Percentiles rank a stretch among this genome's conserved stretches.
phyloP scores from a whole-genome alignment of 2,888 invertebrate genomes.

The Noctua pronuba region DNA sequence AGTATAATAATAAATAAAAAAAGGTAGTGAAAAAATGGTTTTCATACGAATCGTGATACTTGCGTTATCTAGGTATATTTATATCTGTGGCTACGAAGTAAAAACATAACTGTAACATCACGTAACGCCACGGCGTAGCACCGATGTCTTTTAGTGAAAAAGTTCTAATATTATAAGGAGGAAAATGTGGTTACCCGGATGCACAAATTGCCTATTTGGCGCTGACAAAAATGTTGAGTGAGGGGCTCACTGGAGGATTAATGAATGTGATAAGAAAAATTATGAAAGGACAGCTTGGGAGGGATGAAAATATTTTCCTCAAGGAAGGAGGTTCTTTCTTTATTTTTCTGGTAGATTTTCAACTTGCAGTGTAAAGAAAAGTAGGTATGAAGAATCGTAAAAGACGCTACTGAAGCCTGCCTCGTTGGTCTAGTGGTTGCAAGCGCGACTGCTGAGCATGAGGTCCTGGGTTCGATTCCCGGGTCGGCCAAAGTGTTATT shows the following conservation, averaged over 20 bases:
- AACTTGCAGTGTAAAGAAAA: neutral
- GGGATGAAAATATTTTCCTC: slow-evolving; percentile 35
- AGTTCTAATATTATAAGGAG: slow-evolving; percentile 9
- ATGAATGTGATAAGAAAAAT: slow-evolving; percentile 54
- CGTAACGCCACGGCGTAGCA: neutral
- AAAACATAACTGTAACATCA: slow-evolving; percentile 3
- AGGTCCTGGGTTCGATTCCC: neutral
- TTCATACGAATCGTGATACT: too few species aligned
- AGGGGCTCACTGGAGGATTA: slow-evolving; percentile 51
- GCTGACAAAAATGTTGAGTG: slow-evolving; percentile 51
- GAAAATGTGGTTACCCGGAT: slow-evolving; percentile 49
- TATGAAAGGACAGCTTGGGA: slow-evolving; percentile 35
- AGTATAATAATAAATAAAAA: too few species aligned
- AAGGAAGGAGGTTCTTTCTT: neutral
- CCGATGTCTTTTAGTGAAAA: slow-evolving; percentile 20
- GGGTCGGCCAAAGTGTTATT: neutral
- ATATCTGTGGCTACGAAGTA: neutral
- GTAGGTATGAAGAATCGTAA: neutral
- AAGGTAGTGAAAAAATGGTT: too few species aligned
- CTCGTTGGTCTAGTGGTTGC: neutral
- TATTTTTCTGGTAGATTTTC: slow-evolving; percentile 19
- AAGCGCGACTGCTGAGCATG: neutral
- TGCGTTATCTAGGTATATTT: too few species aligned
- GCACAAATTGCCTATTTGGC: slow-evolving; percentile 54
- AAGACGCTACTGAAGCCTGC: neutral